A percentile compares a stretch with the other conserved stretches of the same genome.
Evolutionary conservation across 2,888 invertebrate species (phyloP).

Genomic region (Drosophila fungiperda): DNA sequence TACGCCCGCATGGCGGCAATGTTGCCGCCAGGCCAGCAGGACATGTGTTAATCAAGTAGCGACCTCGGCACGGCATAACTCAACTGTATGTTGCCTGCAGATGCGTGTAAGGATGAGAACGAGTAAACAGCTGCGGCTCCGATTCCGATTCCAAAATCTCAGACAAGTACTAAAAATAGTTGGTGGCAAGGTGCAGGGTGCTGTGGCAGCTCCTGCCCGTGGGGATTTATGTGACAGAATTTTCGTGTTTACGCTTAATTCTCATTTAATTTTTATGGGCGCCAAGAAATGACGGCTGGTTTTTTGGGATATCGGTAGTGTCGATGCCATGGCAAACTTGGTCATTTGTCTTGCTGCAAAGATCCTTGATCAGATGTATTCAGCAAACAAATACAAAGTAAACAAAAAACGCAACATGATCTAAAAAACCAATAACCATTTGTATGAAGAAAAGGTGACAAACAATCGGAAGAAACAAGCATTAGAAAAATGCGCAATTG

Average conservation of each 20-base stretch:
- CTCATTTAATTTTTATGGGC: constrained; percentile 81
- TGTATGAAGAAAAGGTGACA: constrained; percentile 54
- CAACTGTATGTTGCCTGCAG: constrained; percentile 56
- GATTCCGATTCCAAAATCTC: constrained; percentile 18
- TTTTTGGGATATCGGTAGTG: constrained; percentile 5
- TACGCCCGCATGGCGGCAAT: constrained; percentile 63
- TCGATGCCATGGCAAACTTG: constrained; percentile 9
- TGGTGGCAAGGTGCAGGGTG: constrained; percentile 57
- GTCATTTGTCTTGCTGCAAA: constrained; percentile 23
- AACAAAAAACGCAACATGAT: constrained; percentile 78
- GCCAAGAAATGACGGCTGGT: constrained; percentile 64
- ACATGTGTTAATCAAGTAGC: constrained; percentile 80
- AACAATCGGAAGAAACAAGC: constrained; percentile 62
- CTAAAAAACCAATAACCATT: constrained; percentile 81
- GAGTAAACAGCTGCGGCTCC: constrained; percentile 64
- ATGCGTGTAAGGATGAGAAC: constrained; percentile 42
- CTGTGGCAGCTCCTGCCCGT: constrained; percentile 14
- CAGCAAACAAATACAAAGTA: constrained; percentile 38
- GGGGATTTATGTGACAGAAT: constrained; percentile 80
- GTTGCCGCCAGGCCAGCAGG: constrained; percentile 41
- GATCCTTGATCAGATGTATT: constrained; percentile 24
- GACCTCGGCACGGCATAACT: constrained; percentile 68
- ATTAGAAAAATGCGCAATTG: constrained; percentile 68
- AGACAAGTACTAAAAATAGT: constrained; percentile 73
- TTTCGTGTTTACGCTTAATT: constrained; percentile 82